Evolutionary conservation across 2,113 vertebrate genomes (phyloP), one percentile per base, ranked within the genome.

Genomic region (Cercocebus atys): DNA sequence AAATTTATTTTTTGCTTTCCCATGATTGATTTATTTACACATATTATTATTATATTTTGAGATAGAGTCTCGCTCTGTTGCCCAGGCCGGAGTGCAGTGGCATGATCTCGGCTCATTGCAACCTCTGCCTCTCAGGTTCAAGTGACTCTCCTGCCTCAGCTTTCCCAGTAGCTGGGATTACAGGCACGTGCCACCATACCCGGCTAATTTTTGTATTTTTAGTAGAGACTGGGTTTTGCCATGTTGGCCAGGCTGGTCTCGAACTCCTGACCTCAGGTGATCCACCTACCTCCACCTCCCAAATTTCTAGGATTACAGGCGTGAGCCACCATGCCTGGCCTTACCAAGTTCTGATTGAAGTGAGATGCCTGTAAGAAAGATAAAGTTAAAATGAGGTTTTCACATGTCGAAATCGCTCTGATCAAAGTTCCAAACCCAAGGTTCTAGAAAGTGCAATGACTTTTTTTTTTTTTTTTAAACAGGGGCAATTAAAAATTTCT

Each of bases 341-440:
- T 52, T 30, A 8, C 70, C 30, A 16, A 38, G 38, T 59, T 81
- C 82, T 68, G 27, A 30, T 3, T 25, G 59, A 5, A 25, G 13
- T 57, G 11, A 68, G 64, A 90, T 16, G 3, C n/a, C 38, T 78
- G 45, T 40, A n/a, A 43, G 38, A 27, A 40, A 25, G 10, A 82
- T 27, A 38, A 73, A 73, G 73, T 87, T 11, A 45, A 82, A 89
- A 43, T 13, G 40, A 8, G 22, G 32, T 59, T 92, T 73, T 73
- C 30, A 1, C 32, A 38, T 92, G 45, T 88, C 0, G 25, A 70
- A 78, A 93, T 89, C 20, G 3, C 59, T 45, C 66, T 0, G 87
- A 82, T 55, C 94, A 96, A 97, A 98, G 97, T 94, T 55, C 87
- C 59, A 93, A 88, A 52, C 52, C 93, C 86, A 93, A 89, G 79